These are phyloP conservation scores for Scaptodrosophila lebanonensis DNA, from an alignment of 1,140 invertebrate species.

Conservation along the genomic window DNA sequence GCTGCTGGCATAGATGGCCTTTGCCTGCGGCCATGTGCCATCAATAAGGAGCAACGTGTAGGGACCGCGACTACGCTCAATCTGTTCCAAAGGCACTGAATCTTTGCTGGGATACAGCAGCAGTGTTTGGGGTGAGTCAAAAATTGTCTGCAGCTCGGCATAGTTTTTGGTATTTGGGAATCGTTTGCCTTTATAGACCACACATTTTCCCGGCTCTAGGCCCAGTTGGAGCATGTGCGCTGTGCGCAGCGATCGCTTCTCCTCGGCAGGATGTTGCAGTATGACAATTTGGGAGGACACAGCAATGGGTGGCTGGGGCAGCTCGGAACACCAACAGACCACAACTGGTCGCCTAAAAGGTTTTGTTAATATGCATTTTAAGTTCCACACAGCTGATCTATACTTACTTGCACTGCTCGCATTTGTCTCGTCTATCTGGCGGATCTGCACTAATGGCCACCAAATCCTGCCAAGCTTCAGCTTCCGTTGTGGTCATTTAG, in stretches of 20 bases:
- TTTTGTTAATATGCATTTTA: neutral
- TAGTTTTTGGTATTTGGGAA: conserved; percentile 86
- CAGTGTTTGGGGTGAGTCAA: conserved; percentile 84
- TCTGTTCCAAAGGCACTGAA: conserved; percentile 78
- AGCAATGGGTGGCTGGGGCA: conserved; percentile 83
- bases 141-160: conserved; percentile 81
- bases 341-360: conserved; percentile 85
- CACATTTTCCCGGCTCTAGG: conserved; percentile 85
- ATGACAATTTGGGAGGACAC: conserved; percentile 86
- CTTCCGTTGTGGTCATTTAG: conserved; percentile 42
- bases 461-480: conserved; percentile 79
- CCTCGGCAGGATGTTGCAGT: conserved; percentile 95
- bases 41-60: conserved; percentile 93
- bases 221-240: conserved; percentile 91
- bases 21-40: conserved; percentile 96
- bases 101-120: conserved; percentile 89
- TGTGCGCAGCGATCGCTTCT: conserved; percentile 91
- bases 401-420: conserved; percentile 84
- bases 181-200: conserved; percentile 89
- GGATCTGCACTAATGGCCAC: conserved; percentile 85
- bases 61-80: conserved; percentile 77
- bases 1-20: conserved; percentile 88
- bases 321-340: conserved; percentile 92
- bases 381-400: neutral
- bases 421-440: conserved; percentile 83